Evolutionary conservation across 1,140 invertebrate species (phyloP).

Genomic region (Caerostris extrusa): DNA sequence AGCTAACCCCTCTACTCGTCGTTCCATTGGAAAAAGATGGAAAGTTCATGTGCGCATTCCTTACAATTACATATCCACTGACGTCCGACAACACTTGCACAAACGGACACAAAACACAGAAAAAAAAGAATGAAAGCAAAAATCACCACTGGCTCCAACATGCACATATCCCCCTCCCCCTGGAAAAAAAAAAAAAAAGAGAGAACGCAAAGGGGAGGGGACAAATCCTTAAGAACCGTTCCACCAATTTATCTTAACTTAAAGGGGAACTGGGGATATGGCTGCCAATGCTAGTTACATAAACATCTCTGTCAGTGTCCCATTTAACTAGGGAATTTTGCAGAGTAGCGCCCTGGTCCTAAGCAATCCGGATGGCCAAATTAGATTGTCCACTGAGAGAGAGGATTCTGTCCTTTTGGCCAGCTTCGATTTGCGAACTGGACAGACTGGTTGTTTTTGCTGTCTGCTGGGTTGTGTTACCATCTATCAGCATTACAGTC

Average conservation of each 20-base stretch:
- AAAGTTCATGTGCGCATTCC: constrained; percentile 56
- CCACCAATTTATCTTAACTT: constrained; percentile 76
- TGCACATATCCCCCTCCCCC: neutral
- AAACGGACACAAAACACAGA: constrained; percentile 27
- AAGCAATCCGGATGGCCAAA: constrained; percentile 49
- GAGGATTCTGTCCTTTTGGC: constrained; percentile 71
- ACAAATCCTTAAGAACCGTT: constrained; percentile 18
- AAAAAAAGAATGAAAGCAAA: constrained; percentile 7
- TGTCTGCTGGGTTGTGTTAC: constrained; percentile 54
- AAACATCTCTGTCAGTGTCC: constrained; percentile 76
- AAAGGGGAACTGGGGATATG: constrained; percentile 59
- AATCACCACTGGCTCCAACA: constrained; percentile 63
- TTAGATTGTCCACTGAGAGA: constrained; percentile 70
- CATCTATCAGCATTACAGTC: constrained; percentile 73
- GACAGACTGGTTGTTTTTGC: constrained; percentile 68
- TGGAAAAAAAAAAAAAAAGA: neutral
- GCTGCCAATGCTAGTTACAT: constrained; percentile 77
- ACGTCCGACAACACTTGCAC: constrained; percentile 47
- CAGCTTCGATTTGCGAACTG: constrained; percentile 77
- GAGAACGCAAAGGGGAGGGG: neutral
- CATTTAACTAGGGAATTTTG: constrained; percentile 77
- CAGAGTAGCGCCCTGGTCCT: constrained; percentile 56
- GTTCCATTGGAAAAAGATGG: constrained; percentile 62
- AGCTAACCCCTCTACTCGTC: neutral
- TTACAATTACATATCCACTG: constrained; percentile 71